Percentiles rank a stretch among this genome's conserved stretches.
Conservation (phyloP, 2,888 invertebrate species). For the Nymphalis polychloros region DNA sequence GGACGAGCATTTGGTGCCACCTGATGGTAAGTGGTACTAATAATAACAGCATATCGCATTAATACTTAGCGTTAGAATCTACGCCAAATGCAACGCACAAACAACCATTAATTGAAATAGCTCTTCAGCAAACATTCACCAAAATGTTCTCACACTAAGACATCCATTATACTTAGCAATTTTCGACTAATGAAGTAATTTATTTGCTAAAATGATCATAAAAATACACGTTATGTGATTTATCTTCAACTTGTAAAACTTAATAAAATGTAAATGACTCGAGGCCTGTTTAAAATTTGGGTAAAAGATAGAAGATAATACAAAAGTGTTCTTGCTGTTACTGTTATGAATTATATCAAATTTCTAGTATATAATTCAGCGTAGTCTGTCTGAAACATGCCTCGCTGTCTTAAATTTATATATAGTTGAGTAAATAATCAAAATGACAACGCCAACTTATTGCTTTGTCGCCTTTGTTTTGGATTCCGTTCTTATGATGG, state of each 20-base stretch:
- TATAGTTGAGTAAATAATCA: background rate
- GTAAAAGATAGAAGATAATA: slow-evolving; percentile 4
- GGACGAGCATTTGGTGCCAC: no score
- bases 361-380: slow-evolving; percentile 6
- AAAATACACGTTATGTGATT: no score
- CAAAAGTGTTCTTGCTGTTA: slow-evolving; percentile 6
- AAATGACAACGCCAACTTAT: background rate
- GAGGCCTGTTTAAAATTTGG: background rate
- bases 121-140: no score
- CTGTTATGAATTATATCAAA: background rate
- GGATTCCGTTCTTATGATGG: background rate
- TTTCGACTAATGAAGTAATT: no score
- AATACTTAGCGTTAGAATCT: no score
- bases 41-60: no score
- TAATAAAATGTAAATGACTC: slow-evolving; percentile 4
- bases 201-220: no score
- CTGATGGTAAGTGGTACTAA: no score
- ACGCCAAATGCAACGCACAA: no score
- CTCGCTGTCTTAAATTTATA: background rate
- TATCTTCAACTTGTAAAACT: background rate
- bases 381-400: background rate
- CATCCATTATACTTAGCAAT: no score
- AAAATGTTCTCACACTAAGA: no score
- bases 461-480: background rate
- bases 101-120: no score